Conservation (phyloP, 2,113 vertebrate species). For the Boleophthalmus pectinirostris region DNA sequence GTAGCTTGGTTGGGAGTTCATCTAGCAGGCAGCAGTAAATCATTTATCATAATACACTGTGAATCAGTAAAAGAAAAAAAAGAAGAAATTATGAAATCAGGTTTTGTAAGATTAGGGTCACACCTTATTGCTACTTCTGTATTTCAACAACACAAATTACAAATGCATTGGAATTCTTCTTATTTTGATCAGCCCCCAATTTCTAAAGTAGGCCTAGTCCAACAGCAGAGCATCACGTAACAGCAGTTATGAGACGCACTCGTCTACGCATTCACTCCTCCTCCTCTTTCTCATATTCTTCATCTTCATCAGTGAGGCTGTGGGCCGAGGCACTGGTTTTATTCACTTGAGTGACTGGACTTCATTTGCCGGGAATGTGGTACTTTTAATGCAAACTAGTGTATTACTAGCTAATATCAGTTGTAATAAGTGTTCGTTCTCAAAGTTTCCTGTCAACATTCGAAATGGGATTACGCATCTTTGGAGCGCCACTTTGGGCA, state of each 20-base stretch:
- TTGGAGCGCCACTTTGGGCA: slow-evolving; percentile 65
- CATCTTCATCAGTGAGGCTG: slow-evolving; percentile 43
- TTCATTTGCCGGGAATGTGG: slow-evolving; percentile 37
- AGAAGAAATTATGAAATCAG: not conserved
- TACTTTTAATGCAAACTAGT: slow-evolving; percentile 36
- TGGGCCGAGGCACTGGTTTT: slow-evolving; percentile 47
- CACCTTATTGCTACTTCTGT: not conserved
- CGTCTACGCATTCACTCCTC: slow-evolving; percentile 71
- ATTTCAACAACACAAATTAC: not conserved
- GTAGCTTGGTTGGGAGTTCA: slow-evolving; percentile 51
- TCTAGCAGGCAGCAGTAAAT: slow-evolving; percentile 49
- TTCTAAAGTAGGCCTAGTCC: slow-evolving; percentile 29
- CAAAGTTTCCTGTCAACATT: slow-evolving; percentile 13
- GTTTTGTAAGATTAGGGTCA: not conserved
- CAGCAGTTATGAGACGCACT: slow-evolving; percentile 61
- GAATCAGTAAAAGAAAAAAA: not conserved
- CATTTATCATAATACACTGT: slow-evolving; percentile 35
- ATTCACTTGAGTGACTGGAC: slow-evolving; percentile 33
- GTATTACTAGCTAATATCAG: not conserved
- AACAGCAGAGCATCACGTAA: slow-evolving; percentile 28
- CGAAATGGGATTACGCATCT: slow-evolving; percentile 65
- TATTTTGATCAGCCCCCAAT: not conserved
- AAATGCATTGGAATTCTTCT: too few species aligned
- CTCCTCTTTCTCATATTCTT: slow-evolving; percentile 52
- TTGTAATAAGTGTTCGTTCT: not conserved